Conservation (phyloP, 2,888 invertebrate species). For the Andrena bicolor region DNA sequence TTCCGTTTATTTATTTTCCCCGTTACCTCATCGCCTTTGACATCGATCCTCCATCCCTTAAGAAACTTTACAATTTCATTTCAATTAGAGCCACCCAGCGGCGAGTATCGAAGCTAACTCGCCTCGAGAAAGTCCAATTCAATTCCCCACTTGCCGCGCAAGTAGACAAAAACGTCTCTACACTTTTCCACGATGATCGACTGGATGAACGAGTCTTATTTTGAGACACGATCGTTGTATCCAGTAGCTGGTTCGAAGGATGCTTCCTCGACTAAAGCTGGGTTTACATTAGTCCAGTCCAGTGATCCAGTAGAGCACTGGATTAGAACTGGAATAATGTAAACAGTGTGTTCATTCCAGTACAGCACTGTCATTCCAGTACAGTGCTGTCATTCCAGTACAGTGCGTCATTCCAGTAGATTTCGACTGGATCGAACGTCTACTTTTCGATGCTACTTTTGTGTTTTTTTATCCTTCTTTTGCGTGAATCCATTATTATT, state of each 20-base stretch:
- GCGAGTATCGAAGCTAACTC: background rate
- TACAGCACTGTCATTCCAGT: too few species aligned
- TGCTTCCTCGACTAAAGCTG: background rate
- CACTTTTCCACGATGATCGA: background rate
- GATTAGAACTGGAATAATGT: too few species aligned
- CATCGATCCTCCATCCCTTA: background rate
- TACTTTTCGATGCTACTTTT: too few species aligned
- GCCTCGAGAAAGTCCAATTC: background rate
- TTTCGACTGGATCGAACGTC: too few species aligned
- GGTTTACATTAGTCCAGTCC: too few species aligned
- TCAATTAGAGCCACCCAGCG: background rate
- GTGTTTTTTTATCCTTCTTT: too few species aligned
- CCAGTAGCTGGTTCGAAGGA: slow-evolving; percentile 7
- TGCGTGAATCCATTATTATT: too few species aligned
- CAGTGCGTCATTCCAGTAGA: too few species aligned
- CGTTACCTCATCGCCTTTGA: background rate
- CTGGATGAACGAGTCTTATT: background rate
- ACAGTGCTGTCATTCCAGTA: too few species aligned
- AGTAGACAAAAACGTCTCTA: background rate
- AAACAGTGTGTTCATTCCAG: too few species aligned
- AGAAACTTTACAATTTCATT: background rate
- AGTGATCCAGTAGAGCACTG: too few species aligned
- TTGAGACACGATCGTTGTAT: slow-evolving; percentile 2
- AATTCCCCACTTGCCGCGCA: background rate
- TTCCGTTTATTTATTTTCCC: background rate